Evolutionary conservation across 2,113 vertebrate genomes (phyloP).

Genomic region (Ptyas mucosa): DNA sequence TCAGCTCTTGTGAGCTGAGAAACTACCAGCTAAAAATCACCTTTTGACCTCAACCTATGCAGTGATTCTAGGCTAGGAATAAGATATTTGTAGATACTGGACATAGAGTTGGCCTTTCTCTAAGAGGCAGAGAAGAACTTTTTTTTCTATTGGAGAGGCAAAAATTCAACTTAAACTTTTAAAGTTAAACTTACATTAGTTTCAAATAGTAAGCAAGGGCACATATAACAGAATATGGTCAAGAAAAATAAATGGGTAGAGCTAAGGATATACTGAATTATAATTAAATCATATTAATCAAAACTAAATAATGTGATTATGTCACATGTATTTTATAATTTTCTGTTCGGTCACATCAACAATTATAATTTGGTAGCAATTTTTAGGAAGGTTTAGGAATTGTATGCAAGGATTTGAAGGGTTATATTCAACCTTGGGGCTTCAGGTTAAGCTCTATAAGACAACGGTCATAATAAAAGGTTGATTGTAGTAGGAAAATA

Average conservation of each 20-base stretch:
- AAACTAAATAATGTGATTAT: background rate
- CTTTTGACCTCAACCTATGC: constrained; percentile 61
- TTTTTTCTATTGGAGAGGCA: background rate
- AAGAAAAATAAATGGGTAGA: background rate
- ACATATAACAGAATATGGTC: background rate
- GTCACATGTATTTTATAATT: background rate
- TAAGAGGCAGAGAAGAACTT: background rate
- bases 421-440: background rate
- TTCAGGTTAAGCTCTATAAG: background rate
- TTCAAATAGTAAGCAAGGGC: background rate
- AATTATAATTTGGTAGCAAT: background rate
- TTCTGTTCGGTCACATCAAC: background rate
- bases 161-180: background rate
- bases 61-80: constrained; percentile 51
- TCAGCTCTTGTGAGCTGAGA: constrained; percentile 62
- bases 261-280: background rate
- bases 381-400: background rate
- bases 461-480: background rate
- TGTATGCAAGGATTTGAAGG: background rate
- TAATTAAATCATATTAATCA: background rate
- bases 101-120: background rate
- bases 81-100: constrained; percentile 18
- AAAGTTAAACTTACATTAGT: background rate
- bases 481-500: background rate
- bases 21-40: constrained; percentile 53